Percentiles rank a stretch among this genome's conserved stretches.
Evolutionary conservation across 2,797 vertebrate genomes (phyloP).

Genomic region (Alauda arvensis): DNA sequence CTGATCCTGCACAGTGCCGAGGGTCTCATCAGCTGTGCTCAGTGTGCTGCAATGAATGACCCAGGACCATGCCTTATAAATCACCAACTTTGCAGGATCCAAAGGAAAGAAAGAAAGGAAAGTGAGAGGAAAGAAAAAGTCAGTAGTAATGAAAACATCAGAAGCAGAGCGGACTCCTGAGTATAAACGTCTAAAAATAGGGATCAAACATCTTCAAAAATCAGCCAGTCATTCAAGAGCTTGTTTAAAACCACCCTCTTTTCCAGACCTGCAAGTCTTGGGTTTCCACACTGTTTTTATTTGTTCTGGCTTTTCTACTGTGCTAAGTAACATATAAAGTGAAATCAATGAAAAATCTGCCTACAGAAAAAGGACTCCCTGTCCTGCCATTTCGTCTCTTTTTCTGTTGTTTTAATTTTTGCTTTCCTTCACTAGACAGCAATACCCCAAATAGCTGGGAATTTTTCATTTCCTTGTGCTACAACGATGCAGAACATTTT

Average conservation of each 20-base stretch:
- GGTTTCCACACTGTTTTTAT: constrained; percentile 32
- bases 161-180: neutral
- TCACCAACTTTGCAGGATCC: neutral
- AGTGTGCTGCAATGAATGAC: neutral
- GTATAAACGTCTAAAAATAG: constrained; percentile 45
- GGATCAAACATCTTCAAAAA: constrained; percentile 37
- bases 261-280: constrained; percentile 3
- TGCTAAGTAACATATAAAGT: neutral
- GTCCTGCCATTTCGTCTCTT: neutral
- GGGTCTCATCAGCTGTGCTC: neutral
- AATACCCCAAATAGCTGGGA: neutral
- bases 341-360: constrained; percentile 3
- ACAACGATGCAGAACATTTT: neutral
- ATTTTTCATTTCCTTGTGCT: constrained; percentile 21
- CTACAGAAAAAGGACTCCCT: neutral
- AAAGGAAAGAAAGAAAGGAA: neutral
- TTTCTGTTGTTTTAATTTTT: neutral
- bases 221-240: neutral
- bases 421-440: neutral
- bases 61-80: constrained; percentile 5
- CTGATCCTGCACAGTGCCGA: neutral
- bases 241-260: neutral
- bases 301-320: constrained; percentile 39
- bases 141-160: constrained; percentile 27
- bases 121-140: neutral